These are phyloP conservation scores for Archips crataeganus DNA, from an alignment of 2,888 invertebrate species.

Conservation along the genomic window DNA sequence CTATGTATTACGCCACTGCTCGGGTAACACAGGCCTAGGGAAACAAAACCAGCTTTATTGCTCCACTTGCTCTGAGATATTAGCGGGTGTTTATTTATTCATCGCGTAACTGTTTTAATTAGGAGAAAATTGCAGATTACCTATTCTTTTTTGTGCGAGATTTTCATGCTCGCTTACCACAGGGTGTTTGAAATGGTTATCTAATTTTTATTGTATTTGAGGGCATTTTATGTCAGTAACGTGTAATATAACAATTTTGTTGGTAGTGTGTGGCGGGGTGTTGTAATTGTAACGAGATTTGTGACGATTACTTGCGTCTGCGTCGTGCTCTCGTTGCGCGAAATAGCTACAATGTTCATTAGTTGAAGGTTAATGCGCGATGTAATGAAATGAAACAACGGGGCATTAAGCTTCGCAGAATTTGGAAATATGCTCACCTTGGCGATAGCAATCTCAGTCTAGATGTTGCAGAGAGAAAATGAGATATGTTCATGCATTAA, in stretches of 20 bases:
- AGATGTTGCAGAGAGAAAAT: slow-evolving; percentile 24
- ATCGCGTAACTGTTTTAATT: slow-evolving; percentile 55
- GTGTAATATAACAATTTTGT: slow-evolving; percentile 50
- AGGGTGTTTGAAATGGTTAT: slow-evolving; percentile 14
- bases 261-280: slow-evolving; percentile 50
- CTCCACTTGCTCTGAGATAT: slow-evolving; percentile 63
- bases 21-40: slow-evolving; percentile 59
- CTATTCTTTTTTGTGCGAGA: slow-evolving; percentile 40
- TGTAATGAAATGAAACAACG: slow-evolving; percentile 38
- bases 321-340: slow-evolving; percentile 50
- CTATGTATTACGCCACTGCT: slow-evolving; percentile 74
- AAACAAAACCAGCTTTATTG: slow-evolving; percentile 62
- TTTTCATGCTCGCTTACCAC: slow-evolving; percentile 44
- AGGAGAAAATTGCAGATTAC: slow-evolving; percentile 52
- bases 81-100: slow-evolving; percentile 55
- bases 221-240: slow-evolving; percentile 50
- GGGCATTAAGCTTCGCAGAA: slow-evolving; percentile 27
- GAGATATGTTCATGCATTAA: not conserved
- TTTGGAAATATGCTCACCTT: slow-evolving; percentile 31
- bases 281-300: slow-evolving; percentile 52
- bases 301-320: slow-evolving; percentile 54
- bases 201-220: slow-evolving; percentile 28
- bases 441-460: slow-evolving; percentile 18
- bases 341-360: slow-evolving; percentile 57
- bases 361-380: slow-evolving; percentile 53